phyloP scores from a whole-genome alignment of 2,888 invertebrate genomes.

The Meganola albula region DNA sequence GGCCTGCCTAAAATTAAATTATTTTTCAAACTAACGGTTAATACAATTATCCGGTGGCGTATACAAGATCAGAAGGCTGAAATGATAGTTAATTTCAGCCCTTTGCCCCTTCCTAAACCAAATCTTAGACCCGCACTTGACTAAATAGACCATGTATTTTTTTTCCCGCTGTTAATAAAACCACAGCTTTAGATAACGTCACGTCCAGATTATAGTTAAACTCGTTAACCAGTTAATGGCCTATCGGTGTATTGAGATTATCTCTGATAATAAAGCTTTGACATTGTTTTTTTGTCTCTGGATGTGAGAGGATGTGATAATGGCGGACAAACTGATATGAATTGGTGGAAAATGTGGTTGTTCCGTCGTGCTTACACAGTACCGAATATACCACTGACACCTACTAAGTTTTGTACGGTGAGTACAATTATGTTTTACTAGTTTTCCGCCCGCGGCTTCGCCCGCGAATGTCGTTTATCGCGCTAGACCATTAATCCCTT shows the following conservation, averaged over 20 bases:
- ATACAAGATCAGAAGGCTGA: too few relatives aligned
- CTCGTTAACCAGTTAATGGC: conserved; percentile 46
- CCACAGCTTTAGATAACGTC: conserved; percentile 11
- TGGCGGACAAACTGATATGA: conserved; percentile 6
- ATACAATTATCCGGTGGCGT: too few relatives aligned
- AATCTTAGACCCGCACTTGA: too few relatives aligned
- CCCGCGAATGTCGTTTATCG: too few relatives aligned
- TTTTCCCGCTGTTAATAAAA: conserved; percentile 12
- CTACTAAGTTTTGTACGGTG: conserved; percentile 37
- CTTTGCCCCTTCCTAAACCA: too few relatives aligned
- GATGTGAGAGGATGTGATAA: conserved; percentile 12
- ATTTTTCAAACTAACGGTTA: too few relatives aligned
- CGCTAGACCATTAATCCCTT: too few relatives aligned
- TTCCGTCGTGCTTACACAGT: conserved; percentile 51
- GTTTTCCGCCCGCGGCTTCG: too few relatives aligned
- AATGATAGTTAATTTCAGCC: too few relatives aligned
- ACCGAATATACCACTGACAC: conserved; percentile 38
- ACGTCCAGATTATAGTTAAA: conserved; percentile 30
- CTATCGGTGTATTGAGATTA: conserved; percentile 45
- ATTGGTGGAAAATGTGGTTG: conserved; percentile 48
- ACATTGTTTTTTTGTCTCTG: conserved; percentile 17
- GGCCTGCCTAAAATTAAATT: too few relatives aligned
- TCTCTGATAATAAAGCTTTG: conserved; percentile 27
- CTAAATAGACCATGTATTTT: too few relatives aligned
- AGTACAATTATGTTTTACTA: too few relatives aligned